Conservation (phyloP, 2,888 invertebrate species). For the Aporophyla nigra region DNA sequence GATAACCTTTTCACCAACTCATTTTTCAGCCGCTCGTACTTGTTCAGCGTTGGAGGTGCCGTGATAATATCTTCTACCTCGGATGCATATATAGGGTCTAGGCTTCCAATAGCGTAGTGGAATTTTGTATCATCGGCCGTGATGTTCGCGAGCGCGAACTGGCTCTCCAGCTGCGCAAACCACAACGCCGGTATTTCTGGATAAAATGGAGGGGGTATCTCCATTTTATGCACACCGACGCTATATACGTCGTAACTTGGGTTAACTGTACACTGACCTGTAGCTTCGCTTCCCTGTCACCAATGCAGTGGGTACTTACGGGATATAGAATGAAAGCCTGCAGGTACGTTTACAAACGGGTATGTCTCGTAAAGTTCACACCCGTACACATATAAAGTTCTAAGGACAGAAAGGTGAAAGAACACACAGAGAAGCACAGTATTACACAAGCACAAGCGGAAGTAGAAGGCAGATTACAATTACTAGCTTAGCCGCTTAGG, state of each 20-base stretch:
- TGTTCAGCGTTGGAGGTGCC: background rate
- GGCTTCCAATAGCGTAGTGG: background rate
- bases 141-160: background rate
- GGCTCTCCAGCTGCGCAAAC: background rate
- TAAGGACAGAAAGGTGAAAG: no score
- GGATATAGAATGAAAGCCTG: no score
- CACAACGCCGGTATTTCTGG: background rate
- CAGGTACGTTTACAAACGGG: no score
- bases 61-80: background rate
- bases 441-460: no score
- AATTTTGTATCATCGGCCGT: background rate
- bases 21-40: background rate
- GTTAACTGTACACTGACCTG: background rate
- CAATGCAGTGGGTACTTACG: no score
- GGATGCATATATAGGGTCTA: background rate
- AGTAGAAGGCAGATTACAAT: no score
- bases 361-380: no score
- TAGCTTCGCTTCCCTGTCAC: background rate
- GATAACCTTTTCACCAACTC: background rate
- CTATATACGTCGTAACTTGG: background rate
- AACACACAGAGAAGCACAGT: no score
- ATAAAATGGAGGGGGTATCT: background rate
- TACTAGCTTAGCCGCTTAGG: no score
- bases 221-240: background rate
- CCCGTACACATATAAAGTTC: no score